Conservation (phyloP, 2,888 invertebrate species). For the Sepiola atlantica region DNA sequence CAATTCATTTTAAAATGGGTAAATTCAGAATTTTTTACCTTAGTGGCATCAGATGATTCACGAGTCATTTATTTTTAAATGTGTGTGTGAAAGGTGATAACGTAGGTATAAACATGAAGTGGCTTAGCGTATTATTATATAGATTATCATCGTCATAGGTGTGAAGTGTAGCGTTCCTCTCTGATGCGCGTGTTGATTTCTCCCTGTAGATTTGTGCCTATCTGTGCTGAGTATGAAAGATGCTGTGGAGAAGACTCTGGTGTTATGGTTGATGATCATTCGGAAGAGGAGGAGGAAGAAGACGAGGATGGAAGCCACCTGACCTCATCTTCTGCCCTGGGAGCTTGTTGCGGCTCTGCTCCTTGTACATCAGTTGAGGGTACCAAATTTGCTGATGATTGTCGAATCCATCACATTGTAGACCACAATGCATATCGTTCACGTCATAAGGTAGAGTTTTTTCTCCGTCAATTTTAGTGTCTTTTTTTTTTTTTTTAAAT, state of each 20-base stretch:
- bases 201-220: background rate
- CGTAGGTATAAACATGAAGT: no score
- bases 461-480: background rate
- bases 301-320: constrained; percentile 15
- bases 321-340: constrained; percentile 41
- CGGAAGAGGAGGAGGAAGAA: constrained; percentile 2
- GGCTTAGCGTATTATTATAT: no score
- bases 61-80: no score
- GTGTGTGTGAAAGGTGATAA: no score
- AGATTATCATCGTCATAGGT: no score
- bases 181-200: no score
- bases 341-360: constrained; percentile 38
- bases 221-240: background rate
- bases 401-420: constrained; percentile 43
- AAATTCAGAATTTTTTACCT: no score
- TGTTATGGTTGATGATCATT: constrained; percentile 39
- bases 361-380: constrained; percentile 40
- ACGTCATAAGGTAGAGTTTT: constrained; percentile 42
- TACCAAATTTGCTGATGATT: constrained; percentile 43
- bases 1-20: no score
- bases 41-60: no score
- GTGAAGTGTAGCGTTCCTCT: no score
- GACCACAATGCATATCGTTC: constrained; percentile 41
- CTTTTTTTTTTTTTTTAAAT: background rate
- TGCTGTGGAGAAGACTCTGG: constrained; percentile 44